phyloP scores from a whole-genome alignment of 2,113 vertebrate species.

The Willisornis vidua region DNA sequence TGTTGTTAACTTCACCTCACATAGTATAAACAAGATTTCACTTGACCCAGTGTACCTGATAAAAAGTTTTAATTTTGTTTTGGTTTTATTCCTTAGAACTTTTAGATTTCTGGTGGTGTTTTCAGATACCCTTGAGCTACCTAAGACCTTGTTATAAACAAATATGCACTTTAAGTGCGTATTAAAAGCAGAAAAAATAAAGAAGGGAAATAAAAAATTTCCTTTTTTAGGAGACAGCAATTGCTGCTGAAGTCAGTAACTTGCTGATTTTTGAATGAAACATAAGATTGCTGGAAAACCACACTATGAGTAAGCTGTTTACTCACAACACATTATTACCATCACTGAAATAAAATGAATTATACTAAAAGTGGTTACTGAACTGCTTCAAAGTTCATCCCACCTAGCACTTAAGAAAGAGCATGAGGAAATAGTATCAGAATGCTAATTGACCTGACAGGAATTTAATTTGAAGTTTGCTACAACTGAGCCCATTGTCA shows the following conservation, averaged over 20 bases:
- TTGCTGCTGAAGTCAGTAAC: neutral
- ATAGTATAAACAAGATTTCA: neutral
- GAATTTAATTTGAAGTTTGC: neutral
- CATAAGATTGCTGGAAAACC: neutral
- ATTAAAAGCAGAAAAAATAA: neutral
- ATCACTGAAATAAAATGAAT: neutral
- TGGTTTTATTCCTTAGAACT: neutral
- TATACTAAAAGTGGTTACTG: neutral
- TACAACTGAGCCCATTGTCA: neutral
- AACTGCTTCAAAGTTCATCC: neutral
- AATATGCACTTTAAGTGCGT: neutral
- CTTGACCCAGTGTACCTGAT: neutral
- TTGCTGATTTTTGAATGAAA: neutral
- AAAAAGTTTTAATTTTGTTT: neutral
- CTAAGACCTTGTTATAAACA: neutral
- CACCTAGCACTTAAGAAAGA: neutral
- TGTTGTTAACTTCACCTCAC: neutral
- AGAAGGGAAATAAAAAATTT: neutral
- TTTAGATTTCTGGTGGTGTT: neutral
- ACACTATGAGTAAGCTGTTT: neutral
- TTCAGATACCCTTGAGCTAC: neutral
- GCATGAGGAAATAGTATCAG: neutral
- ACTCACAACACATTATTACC: neutral
- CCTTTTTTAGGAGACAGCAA: neutral
- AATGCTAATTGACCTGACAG: neutral